Base-by-base conservation (phyloP, 2,888 invertebrate genomes). In the Volucella inanis region DNA sequence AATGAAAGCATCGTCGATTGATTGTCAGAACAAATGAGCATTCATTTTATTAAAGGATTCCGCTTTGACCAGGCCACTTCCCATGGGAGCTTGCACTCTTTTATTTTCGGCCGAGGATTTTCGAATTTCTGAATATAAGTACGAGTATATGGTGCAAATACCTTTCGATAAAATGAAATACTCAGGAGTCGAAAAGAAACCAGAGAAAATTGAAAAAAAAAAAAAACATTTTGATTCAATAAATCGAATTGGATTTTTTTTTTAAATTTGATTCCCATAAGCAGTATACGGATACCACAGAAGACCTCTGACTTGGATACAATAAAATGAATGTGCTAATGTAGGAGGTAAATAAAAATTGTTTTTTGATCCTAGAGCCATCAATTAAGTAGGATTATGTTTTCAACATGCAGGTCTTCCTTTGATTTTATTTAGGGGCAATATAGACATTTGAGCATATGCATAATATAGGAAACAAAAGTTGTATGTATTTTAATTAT, bases 21-120 rank as follows among this genome's bases (percentile, higher is more conserved):
- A 81, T 85, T 85, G 85, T 85, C 85, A 81, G 85, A 85, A 85
- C 85, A 85, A 85, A 85, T 85, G 81, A 85, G 85, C 80, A 85
- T 85, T 81, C 81, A 85, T 85, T 85, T 85, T 85, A 85, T 85
- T 85, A 79, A 61, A 54, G 43, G 76, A 71, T 75, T 65, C 65
- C 75, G 54, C 70, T 84, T 80, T 75, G 71, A 75, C 70, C 79
- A 65, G 71, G 83, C 70, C 79, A 65, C 75, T 78, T 79, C 68
- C 74, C 67, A n/a, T 11, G 14, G 15, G 14, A 22, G 39, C n/a
- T 6, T 50, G 52, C n/a, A 3, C 39, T 39, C 39, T 41, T 18
- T 39, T 61, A 52, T 52, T 70, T 57, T 67, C 64, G 43, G 43
- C 45, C 6, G 10, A 31, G 18, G 31, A 61, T 41, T 62, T 76